A percentile compares a stretch with the other conserved stretches of the same genome.
These are phyloP conservation scores for Eupithecia vulgata DNA, from an alignment of 2,888 invertebrate species.

Conservation along the genomic window DNA sequence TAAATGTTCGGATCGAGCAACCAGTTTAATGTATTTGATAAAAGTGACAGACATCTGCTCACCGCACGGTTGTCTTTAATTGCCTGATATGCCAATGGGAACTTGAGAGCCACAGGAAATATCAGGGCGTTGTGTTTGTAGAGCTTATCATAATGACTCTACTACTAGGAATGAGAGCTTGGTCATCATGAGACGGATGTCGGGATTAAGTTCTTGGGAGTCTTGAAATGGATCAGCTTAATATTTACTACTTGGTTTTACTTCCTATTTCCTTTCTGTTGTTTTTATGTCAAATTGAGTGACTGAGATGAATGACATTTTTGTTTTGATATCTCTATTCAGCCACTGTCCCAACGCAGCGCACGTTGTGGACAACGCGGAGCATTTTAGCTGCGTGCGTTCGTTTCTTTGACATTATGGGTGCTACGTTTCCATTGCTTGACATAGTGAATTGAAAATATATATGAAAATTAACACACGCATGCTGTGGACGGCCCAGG, in stretches of 20 bases:
- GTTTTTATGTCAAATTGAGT: not conserved
- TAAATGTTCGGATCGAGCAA: conserved; percentile 75
- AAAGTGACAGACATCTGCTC: conserved; percentile 81
- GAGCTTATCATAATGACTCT: conserved; percentile 40
- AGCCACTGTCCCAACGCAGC: no score
- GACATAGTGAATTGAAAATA: no score
- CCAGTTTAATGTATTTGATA: conserved; percentile 83
- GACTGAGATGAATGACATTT: not conserved
- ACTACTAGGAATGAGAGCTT: conserved; percentile 15
- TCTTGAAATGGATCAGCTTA: conserved; percentile 8
- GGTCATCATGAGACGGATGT: conserved; percentile 31
- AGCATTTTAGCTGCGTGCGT: no score
- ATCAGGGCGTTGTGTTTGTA: conserved; percentile 47
- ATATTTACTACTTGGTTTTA: not conserved
- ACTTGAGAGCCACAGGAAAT: conserved; percentile 36
- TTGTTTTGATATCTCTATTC: not conserved
- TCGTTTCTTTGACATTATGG: no score
- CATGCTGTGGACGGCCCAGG: no score
- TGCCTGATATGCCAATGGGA: conserved; percentile 76
- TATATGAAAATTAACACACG: no score
- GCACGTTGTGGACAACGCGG: no score
- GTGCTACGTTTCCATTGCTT: no score
- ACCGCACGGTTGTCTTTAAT: conserved; percentile 74
- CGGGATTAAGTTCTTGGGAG: conserved; percentile 16
- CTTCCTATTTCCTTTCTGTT: not conserved